Evolutionary conservation across 2,797 vertebrate species (phyloP).

Genomic region (Falco cherrug): DNA sequence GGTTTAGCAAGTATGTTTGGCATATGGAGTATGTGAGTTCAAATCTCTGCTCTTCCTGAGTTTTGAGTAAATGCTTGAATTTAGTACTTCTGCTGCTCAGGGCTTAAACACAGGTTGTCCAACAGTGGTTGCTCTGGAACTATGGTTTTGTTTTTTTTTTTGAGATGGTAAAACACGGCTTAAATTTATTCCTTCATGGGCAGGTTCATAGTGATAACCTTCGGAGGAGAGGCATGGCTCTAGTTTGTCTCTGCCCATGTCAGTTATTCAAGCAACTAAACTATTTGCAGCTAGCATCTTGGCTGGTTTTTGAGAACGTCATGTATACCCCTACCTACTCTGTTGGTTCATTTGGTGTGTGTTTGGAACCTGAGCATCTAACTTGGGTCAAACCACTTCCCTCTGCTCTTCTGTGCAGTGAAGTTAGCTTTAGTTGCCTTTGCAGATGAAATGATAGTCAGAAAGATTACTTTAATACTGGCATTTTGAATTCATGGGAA

Average conservation of each 20-base stretch:
- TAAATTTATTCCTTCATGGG: background rate
- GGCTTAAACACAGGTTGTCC: background rate
- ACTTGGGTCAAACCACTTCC: background rate
- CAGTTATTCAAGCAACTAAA: background rate
- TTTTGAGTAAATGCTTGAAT: background rate
- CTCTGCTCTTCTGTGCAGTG: too few relatives aligned
- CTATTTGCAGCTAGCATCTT: background rate
- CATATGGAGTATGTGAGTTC: background rate
- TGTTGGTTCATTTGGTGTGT: background rate
- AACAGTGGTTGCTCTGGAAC: background rate
- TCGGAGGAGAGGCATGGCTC: background rate
- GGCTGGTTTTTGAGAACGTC: background rate
- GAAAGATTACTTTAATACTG: background rate
- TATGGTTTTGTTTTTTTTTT: background rate
- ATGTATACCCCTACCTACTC: background rate
- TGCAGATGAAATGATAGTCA: background rate
- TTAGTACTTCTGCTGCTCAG: background rate
- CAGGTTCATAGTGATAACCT: background rate
- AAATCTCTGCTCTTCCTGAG: background rate
- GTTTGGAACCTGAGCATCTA: background rate
- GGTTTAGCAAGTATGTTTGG: background rate
- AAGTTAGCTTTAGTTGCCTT: background rate
- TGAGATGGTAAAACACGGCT: background rate
- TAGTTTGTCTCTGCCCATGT: background rate
- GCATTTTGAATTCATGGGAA: background rate